phyloP scores from a whole-genome alignment of 2,888 invertebrate species.

The Chrysina gloriosa region DNA sequence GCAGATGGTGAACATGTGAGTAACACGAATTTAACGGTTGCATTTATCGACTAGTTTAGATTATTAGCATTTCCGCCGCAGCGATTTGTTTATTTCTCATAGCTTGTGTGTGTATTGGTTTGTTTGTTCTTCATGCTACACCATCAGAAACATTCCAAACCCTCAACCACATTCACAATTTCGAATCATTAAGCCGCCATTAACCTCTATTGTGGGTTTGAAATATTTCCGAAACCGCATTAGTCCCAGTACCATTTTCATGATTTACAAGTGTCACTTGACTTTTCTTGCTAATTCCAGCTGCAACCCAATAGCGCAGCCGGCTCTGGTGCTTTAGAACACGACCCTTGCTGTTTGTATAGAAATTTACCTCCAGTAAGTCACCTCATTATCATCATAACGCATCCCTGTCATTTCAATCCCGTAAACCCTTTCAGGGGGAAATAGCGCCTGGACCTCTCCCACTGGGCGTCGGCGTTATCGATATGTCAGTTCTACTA shows the following conservation, averaged over 20 bases:
- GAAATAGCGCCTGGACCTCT: constrained; percentile 80
- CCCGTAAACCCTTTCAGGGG: constrained; percentile 61
- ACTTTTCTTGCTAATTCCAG: constrained; percentile 66
- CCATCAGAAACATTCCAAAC: too few relatives aligned
- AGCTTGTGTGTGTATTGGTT: background rate
- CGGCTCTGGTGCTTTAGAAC: constrained; percentile 96
- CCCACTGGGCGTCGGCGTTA: constrained; percentile 95
- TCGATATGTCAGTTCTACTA: constrained; percentile 91
- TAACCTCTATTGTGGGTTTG: background rate
- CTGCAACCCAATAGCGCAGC: constrained; percentile 94
- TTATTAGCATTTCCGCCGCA: constrained; percentile 39
- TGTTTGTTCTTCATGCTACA: background rate
- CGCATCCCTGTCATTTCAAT: background rate
- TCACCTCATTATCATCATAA: too few relatives aligned
- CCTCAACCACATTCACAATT: too few relatives aligned
- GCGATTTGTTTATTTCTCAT: constrained; percentile 46
- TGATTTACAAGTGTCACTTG: background rate
- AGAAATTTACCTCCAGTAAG: constrained; percentile 72
- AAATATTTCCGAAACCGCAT: background rate
- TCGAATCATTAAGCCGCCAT: background rate
- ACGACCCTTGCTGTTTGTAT: constrained; percentile 94
- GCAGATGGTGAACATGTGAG: constrained; percentile 86
- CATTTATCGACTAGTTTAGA: constrained; percentile 37
- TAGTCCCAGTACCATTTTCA: background rate
- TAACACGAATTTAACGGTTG: constrained; percentile 56